Percentiles rank a stretch among this genome's conserved stretches.
Evolutionary conservation across 2,113 vertebrate species (phyloP).

Genomic region (Sapajus apella): DNA sequence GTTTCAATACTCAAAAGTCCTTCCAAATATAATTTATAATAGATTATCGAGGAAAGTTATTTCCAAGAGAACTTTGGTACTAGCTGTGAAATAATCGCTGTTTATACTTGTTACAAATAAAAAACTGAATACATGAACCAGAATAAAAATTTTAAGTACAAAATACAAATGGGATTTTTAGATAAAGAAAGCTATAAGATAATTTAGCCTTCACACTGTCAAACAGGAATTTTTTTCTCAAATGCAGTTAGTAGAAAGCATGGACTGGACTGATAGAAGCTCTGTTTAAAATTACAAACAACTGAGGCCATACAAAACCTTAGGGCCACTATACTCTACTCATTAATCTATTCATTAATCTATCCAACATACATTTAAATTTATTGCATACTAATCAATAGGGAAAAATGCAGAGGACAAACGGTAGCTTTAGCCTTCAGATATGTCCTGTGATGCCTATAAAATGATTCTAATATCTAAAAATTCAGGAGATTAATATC

Average conservation of each 20-base stretch:
- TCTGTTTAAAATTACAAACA: not conserved
- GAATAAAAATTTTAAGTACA: not conserved
- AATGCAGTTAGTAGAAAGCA: not conserved
- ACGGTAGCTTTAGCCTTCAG: not conserved
- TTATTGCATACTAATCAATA: not conserved
- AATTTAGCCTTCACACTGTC: not conserved
- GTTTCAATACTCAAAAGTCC: not conserved
- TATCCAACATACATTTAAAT: not conserved
- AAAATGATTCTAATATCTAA: not conserved
- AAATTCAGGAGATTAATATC: not conserved
- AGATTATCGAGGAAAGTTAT: not conserved
- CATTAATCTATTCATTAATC: not conserved
- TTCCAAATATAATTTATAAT: not conserved
- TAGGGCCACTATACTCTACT: not conserved
- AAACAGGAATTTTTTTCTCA: not conserved
- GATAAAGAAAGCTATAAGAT: not conserved
- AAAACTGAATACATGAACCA: not conserved
- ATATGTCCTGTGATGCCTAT: not conserved
- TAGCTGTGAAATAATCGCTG: not conserved
- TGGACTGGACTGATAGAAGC: not conserved
- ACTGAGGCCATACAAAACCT: not conserved
- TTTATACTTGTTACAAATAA: not conserved
- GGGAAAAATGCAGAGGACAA: not conserved
- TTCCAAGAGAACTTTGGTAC: not conserved
- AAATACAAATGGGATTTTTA: not conserved